Evolutionary conservation across 2,888 invertebrate species (phyloP).

Genomic region (Axea sp.): DNA sequence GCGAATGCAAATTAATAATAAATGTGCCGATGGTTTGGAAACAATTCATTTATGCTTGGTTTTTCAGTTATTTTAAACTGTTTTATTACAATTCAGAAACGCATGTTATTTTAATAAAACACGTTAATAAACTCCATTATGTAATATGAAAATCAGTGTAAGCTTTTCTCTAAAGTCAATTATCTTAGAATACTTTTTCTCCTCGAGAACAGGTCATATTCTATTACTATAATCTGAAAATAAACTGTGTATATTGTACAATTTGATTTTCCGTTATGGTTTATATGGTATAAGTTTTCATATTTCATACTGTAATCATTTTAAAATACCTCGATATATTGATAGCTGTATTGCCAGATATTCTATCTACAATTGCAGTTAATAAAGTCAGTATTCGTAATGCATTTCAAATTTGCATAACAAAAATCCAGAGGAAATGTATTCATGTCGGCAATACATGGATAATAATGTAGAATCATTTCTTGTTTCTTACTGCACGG

Average conservation of each 20-base stretch:
- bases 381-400: constrained; percentile 5
- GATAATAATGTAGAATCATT: constrained; percentile 8
- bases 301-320: constrained; percentile 4
- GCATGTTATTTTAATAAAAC: too few species aligned
- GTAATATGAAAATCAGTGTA: constrained; percentile 3
- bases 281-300: constrained; percentile 9
- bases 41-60: too few species aligned
- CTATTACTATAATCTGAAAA: constrained; percentile 33
- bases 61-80: too few species aligned
- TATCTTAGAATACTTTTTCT: constrained; percentile 10
- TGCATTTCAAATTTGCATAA: constrained; percentile 25
- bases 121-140: too few species aligned
- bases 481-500: constrained; percentile 10
- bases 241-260: constrained; percentile 28
- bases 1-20: too few species aligned
- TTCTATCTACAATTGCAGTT: constrained; percentile 5
- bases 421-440: constrained; percentile 13
- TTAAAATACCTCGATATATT: constrained; percentile 4
- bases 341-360: background rate
- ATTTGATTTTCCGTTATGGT: constrained; percentile 33
- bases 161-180: constrained; percentile 22
- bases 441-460: constrained; percentile 3
- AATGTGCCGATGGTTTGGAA: too few species aligned
- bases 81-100: too few species aligned
- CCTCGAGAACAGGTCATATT: background rate